phyloP scores from a whole-genome alignment of 2,797 vertebrate genomes.

The Somateria mollissima region DNA sequence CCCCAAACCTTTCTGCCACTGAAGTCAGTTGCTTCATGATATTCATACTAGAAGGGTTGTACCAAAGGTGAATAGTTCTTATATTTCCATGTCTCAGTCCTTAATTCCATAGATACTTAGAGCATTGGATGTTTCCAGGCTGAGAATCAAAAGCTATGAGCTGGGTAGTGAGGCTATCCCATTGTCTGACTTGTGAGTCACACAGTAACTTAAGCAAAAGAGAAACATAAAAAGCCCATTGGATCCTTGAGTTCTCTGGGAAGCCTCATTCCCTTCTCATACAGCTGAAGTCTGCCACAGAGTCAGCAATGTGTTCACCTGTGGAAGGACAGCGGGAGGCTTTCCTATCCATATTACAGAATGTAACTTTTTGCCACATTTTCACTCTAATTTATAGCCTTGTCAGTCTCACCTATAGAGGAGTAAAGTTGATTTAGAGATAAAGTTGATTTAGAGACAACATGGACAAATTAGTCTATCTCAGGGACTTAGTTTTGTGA shows the following conservation, averaged over 20 bases:
- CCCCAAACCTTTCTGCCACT: background rate
- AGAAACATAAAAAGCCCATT: background rate
- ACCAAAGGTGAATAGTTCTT: background rate
- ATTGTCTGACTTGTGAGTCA: background rate
- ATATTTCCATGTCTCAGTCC: background rate
- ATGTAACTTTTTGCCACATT: background rate
- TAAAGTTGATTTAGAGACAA: background rate
- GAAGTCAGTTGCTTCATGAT: background rate
- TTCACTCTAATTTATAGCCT: background rate
- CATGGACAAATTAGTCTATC: background rate
- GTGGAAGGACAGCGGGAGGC: background rate
- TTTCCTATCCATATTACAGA: background rate
- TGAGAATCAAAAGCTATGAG: background rate
- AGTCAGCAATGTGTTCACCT: background rate
- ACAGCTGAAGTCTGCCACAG: background rate
- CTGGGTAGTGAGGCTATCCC: background rate
- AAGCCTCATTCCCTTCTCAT: background rate
- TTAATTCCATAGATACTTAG: background rate
- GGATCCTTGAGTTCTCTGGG: background rate
- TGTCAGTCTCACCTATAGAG: background rate
- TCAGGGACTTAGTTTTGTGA: background rate
- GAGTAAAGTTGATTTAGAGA: background rate
- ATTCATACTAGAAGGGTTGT: background rate
- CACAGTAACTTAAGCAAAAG: background rate
- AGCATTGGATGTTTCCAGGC: background rate